These are phyloP conservation scores for Zenarchopterus dispar DNA, from an alignment of 2,797 vertebrate genomes.

Conservation along the genomic window DNA sequence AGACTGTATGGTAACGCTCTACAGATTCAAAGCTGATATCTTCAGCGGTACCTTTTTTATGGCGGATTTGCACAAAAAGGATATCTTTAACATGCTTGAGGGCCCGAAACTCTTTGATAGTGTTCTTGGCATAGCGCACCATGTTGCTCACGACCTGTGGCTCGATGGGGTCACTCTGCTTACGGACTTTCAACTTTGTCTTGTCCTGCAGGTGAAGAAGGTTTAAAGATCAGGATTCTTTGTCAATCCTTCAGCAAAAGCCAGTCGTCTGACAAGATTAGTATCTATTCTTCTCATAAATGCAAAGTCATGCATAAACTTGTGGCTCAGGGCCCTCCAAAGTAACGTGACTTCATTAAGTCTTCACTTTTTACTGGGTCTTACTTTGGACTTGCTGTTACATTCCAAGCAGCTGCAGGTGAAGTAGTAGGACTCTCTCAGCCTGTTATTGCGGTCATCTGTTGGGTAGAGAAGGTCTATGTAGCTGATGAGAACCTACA, in stretches of 20 bases:
- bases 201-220: constrained; percentile 83
- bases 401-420: constrained; percentile 92
- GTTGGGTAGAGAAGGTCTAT: constrained; percentile 96
- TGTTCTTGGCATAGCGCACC: constrained; percentile 88
- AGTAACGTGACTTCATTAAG: not conserved
- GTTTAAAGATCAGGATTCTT: not conserved
- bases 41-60: too few relatives aligned
- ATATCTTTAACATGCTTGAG: constrained; percentile 93
- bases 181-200: constrained; percentile 88
- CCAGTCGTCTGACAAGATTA: too few relatives aligned
- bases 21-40: too few relatives aligned
- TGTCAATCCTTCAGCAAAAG: not conserved
- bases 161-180: constrained; percentile 79
- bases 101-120: constrained; percentile 90
- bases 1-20: too few relatives aligned
- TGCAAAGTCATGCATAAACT: too few relatives aligned
- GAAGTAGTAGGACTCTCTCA: constrained; percentile 93
- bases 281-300: too few relatives aligned
- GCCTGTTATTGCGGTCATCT: constrained; percentile 90
- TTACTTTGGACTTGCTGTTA: constrained; percentile 86
- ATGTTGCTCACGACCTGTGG: constrained; percentile 85
- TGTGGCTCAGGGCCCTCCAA: too few relatives aligned
- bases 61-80: constrained; percentile 75
- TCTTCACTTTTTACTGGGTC: constrained; percentile 3
- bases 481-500: constrained; percentile 94